These are phyloP conservation scores for Labroides dimidiatus DNA, from an alignment of 2,797 vertebrate species.

Conservation along the genomic window DNA sequence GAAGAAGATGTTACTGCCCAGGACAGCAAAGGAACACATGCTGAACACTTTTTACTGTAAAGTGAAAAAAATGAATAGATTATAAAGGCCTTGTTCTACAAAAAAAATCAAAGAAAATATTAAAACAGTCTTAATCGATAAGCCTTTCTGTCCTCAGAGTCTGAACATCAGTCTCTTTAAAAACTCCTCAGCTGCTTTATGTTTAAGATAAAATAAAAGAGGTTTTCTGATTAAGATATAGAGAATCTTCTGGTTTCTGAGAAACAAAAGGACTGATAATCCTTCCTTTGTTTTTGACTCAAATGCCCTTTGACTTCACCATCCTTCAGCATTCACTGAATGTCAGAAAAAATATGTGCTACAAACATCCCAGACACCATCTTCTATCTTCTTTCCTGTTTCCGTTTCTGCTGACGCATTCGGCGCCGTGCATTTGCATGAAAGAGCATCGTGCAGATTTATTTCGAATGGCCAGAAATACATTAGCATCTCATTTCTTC, in stretches of 20 bases:
- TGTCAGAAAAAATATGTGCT: constrained; percentile 21
- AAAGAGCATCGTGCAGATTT: constrained; percentile 69
- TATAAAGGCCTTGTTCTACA: no score
- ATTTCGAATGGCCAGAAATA: constrained; percentile 64
- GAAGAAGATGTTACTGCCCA: no score
- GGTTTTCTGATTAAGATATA: background rate
- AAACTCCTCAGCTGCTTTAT: no score
- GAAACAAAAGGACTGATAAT: background rate
- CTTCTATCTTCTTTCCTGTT: constrained; percentile 22
- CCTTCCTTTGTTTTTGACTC: background rate
- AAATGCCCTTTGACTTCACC: constrained; percentile 2
- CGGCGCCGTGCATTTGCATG: constrained; percentile 58
- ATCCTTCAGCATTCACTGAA: constrained; percentile 24
- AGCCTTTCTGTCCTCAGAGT: no score
- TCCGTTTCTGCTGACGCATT: constrained; percentile 58
- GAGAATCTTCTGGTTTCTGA: background rate
- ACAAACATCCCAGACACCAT: constrained; percentile 8
- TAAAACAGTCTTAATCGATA: no score
- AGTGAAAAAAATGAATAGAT: no score
- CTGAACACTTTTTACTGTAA: no score
- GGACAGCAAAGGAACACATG: no score
- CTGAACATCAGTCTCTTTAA: no score
- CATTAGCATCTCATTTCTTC: constrained; percentile 78
- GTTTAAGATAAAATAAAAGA: background rate
- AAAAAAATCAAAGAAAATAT: no score